Base-by-base conservation (phyloP, 1,140 invertebrate species). In the Philopotamus ludificatus region DNA sequence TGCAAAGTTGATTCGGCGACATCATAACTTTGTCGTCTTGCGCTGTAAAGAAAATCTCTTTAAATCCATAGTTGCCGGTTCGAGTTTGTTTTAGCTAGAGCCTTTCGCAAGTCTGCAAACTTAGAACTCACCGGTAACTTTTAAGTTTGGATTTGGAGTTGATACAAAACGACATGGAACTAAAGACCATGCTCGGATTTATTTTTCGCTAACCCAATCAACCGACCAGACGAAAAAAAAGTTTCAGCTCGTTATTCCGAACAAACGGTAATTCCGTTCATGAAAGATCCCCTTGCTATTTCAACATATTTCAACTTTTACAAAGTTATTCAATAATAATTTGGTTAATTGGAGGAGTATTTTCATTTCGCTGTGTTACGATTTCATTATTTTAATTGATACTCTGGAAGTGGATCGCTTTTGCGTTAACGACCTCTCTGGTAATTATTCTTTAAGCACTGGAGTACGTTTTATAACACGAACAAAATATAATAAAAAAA, bases 141-240 rank as follows among this genome's bases (percentile, higher is more conserved):
- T 58, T 21, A 2, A 47, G 47, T 50, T 20, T 50, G 25, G 22
- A 54, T 20, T 10, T 26, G n/a, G 1, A 44, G 34, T 58, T 26
- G 34, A 45, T 23, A 44, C 15, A 58, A 44, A 10, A 26, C 39
- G 28, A 10, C 34, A 4, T 23, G 21, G 15, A 44, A 15, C 18
- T 22, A n/a, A n/a, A n/a, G 55, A 39, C 22, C 55, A 44, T 21
- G 28, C 41, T 42, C n/a, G 39, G 20, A 23, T 23, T 10, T 39
- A 58, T 58, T 58, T 21, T 58, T 58, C 39, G 44, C 55, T 10
- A 20, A 42, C 39, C 18, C 39, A 44, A 58, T 51, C 10, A 23
- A 3, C 1, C 10, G 12, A 12, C 23, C 18, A 15, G 18, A 26
- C 18, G 16, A 49, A 10, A 18, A 1, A 9, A 44, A 44, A 49